phyloP scores from a whole-genome alignment of 2,797 vertebrate genomes.

The Sylvilagus floridanus region DNA sequence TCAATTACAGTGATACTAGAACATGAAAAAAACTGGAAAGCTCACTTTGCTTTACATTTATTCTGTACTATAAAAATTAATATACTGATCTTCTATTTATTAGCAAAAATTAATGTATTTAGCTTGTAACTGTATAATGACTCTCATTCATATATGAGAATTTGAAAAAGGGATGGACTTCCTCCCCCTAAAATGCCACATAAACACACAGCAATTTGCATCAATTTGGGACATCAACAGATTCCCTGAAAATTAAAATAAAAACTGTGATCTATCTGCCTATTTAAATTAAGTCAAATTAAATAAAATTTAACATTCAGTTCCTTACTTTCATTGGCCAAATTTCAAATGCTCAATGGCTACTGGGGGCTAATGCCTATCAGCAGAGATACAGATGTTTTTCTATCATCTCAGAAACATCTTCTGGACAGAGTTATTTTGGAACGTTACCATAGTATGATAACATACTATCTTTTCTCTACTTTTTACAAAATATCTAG shows the following conservation, averaged over 20 bases:
- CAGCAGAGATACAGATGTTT: background rate
- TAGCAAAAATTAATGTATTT: slow-evolving; percentile 40
- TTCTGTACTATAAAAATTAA: slow-evolving; percentile 40
- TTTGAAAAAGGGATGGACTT: slow-evolving; percentile 26
- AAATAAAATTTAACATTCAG: slow-evolving; percentile 57
- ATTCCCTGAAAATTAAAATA: slow-evolving; percentile 32
- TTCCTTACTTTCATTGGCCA: background rate
- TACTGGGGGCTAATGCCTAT: background rate
- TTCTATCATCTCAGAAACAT: background rate
- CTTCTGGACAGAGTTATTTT: background rate
- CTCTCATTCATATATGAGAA: slow-evolving; percentile 50
- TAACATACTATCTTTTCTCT: background rate
- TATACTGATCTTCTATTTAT: background rate
- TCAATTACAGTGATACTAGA: slow-evolving; percentile 41
- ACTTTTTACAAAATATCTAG: background rate
- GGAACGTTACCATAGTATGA: background rate
- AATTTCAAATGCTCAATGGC: slow-evolving; percentile 18
- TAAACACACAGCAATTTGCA: background rate
- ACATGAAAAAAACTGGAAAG: slow-evolving; percentile 3
- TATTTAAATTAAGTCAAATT: slow-evolving; percentile 53
- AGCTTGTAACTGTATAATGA: slow-evolving; percentile 58
- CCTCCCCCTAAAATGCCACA: background rate
- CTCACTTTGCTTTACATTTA: slow-evolving; percentile 31
- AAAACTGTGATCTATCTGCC: background rate
- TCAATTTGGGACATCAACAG: slow-evolving; percentile 22